Conservation (phyloP, 2,113 vertebrate species). For the Pterocles orientalis region DNA sequence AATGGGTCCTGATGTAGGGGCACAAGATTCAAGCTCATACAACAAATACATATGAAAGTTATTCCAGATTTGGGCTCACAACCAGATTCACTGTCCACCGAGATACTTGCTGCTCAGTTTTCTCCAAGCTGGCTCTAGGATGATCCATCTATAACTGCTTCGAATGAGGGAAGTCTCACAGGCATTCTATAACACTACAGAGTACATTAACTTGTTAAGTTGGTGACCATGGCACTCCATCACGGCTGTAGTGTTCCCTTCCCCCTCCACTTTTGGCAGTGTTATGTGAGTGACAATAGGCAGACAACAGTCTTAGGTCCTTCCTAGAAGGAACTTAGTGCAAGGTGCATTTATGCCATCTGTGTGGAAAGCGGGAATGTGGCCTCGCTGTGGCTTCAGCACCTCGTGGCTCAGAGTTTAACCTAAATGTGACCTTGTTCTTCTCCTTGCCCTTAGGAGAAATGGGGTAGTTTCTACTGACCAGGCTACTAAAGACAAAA, state of each 20-base stretch:
- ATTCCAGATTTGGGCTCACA: neutral
- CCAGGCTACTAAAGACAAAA: neutral
- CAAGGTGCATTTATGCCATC: accelerated
- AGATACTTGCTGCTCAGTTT: neutral
- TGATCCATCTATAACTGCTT: neutral
- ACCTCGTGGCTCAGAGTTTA: neutral
- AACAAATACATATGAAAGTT: neutral
- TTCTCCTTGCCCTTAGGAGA: neutral
- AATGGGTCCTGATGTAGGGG: neutral
- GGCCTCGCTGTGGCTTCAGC: neutral
- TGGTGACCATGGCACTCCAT: neutral
- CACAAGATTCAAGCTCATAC: neutral
- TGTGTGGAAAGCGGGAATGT: neutral
- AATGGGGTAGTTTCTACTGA: neutral
- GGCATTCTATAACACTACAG: neutral
- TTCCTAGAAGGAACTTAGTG: neutral
- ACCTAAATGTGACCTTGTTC: neutral
- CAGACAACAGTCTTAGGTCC: neutral
- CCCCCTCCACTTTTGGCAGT: accelerated
- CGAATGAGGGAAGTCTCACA: neutral
- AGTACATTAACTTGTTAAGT: neutral
- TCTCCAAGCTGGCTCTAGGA: neutral
- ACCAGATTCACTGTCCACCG: neutral
- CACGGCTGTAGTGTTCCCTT: neutral
- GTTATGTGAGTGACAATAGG: neutral